Conservation (phyloP, 2,113 vertebrate species). For the Vidua macroura region DNA sequence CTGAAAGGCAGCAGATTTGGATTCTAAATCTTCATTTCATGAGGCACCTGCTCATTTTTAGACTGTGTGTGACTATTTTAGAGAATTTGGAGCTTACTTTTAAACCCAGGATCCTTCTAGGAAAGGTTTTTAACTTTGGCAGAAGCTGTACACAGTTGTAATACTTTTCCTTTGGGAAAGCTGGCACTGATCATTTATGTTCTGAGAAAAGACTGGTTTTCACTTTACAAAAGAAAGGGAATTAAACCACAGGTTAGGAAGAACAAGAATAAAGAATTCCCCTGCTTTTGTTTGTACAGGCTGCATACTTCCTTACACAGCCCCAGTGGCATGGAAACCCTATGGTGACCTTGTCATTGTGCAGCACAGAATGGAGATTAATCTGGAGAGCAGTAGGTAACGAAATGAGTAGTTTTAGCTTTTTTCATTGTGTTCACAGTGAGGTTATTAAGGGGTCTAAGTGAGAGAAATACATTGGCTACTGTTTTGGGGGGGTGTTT, state of each 20-base stretch:
- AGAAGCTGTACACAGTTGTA: constrained; percentile 38
- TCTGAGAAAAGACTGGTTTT: constrained; percentile 33
- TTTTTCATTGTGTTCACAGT: neutral
- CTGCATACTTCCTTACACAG: neutral
- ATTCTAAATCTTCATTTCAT: constrained; percentile 27
- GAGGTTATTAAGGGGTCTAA: constrained; percentile 42
- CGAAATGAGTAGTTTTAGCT: constrained; percentile 45
- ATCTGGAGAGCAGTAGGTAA: constrained; percentile 47
- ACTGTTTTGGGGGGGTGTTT: constrained; percentile 10
- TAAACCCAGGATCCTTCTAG: constrained; percentile 34
- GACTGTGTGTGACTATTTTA: neutral
- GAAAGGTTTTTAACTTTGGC: constrained; percentile 12
- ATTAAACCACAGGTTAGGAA: constrained; percentile 51
- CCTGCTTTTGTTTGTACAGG: constrained; percentile 32
- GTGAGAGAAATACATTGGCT: constrained; percentile 20
- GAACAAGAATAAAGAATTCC: constrained; percentile 36
- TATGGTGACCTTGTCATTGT: constrained; percentile 44
- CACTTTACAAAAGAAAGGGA: constrained; percentile 32
- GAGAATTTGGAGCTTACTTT: neutral
- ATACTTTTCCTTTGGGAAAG: constrained; percentile 50
- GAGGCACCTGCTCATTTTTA: neutral
- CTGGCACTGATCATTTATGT: constrained; percentile 38
- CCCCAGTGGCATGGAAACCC: constrained; percentile 24
- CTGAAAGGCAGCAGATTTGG: constrained; percentile 20
- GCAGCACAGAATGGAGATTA: constrained; percentile 33